Base-by-base conservation (phyloP, 2,888 invertebrate species). In the Pyrochroa serraticornis region DNA sequence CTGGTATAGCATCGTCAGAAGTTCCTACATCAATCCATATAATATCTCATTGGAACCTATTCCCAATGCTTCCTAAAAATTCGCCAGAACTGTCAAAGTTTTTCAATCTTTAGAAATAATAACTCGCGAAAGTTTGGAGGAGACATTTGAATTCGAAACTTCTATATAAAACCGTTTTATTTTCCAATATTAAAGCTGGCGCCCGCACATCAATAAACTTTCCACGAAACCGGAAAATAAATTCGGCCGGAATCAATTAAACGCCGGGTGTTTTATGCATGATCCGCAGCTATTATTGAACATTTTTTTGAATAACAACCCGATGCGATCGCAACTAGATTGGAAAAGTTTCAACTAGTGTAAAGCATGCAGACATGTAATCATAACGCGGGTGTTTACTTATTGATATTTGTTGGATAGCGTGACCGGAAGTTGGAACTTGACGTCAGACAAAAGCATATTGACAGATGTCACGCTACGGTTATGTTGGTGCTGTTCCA, bases 241-340 rank as follows among this genome's bases (percentile, higher is more conserved):
- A 22, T 22, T 22, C 22, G 3, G 5, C 22, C 22, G 22, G 22
- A 12, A 31, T 31, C 33, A 41, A 43, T 43, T 32, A 8, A 0
- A n/a, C 13, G 12, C 13, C 3, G 22, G 8, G 10, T 13, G 7
- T 7, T 10, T 37, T 7, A 10, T 43, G 30, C 43, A 43, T 43
- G 43, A 43, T 43, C 22, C 13, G 32, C 1, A 0, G 43, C 43
- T 43, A 32, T 22, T 22, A 22, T 22, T 22, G 22, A 22, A 22
- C 22, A 22, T 22, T 22, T 49, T 71, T 72, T 69, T 70, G 66
- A 67, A 70, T 69, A 69, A 68, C 66, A 66, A 58, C 65, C 63
- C 66, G 69, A 75, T 74, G 75, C 74, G 73, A 76, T 76, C 76
- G 71, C 73, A 73, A 72, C 73, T 73, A 76, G 76, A 77, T 77